Evolutionary conservation across 1,140 invertebrate genomes (phyloP), one percentile per base, ranked within the genome.

Genomic region (Aricia agestis): DNA sequence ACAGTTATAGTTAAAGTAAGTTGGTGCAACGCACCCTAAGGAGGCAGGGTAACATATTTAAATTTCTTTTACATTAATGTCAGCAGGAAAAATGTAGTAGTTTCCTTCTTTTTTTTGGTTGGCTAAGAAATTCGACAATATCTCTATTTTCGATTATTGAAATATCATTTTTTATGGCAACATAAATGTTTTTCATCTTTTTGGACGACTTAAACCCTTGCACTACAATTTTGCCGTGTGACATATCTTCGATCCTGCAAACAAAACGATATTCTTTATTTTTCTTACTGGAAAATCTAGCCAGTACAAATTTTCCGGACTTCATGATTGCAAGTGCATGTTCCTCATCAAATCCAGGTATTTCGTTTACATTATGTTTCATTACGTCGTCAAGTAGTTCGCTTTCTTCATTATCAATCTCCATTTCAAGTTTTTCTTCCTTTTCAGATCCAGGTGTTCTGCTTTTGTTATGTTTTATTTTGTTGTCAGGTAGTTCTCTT

Each of bases 51-150:
- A 52, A 52, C 45, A 52, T 11, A 52, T 52, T 52, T 52, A 52
- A 52, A 52, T 52, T 52, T 52, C 45, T 52, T 52, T 52, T 10
- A 52, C 45, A 52, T 52, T 52, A 52, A 52, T 52, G 45, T 52
- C 45, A 52, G 45, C 15, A 52, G 45, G 45, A 52, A 52, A 52
- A 52, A 52, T 52, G 45, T 52, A 52, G 45, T 5, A 52, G 45
- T 52, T 52, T 52, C 45, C 45, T 52, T 52, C 45, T 52, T 52
- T 52, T n/a, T 52, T 52, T 52, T 52, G 45, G 45, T 52, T 52
- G 45, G 45, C 15, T 52, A 52, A 52, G 45, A 52, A 52, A 52
- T 52, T 52, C 45, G 15, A 52, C 45, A 52, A 52, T 52, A 15
- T 52, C 45, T 52, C 15, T 15, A 52, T 52, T 52, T 52, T 52